Evolutionary conservation across 2,113 vertebrate genomes (phyloP).

Genomic region (Trematomus loennbergii): DNA sequence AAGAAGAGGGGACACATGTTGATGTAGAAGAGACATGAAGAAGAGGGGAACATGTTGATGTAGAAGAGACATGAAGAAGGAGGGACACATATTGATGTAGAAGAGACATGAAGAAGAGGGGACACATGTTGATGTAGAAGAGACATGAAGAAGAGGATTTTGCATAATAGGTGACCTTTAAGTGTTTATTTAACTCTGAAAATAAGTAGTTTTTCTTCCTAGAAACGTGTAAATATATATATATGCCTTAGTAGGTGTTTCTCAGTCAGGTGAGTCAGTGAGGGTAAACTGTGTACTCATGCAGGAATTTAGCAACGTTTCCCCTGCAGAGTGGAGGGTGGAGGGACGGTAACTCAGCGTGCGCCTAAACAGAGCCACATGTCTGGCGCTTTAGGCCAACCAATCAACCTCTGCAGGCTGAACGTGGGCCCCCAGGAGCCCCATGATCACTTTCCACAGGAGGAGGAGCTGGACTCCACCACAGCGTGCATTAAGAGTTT

Average conservation of each 20-base stretch:
- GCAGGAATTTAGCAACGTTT: slow-evolving; percentile 33
- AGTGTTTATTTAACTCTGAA: not conserved
- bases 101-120: too few species aligned
- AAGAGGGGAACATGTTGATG: too few species aligned
- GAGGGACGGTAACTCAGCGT: slow-evolving; percentile 60
- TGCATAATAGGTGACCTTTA: not conserved
- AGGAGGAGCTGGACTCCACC: slow-evolving; percentile 4
- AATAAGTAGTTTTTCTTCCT: not conserved
- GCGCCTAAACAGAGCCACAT: slow-evolving; percentile 77
- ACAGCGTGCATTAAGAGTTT: slow-evolving; percentile 25
- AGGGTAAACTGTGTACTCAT: slow-evolving; percentile 23
- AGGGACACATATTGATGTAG: too few species aligned
- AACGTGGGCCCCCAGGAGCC: slow-evolving; percentile 42
- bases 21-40: too few species aligned
- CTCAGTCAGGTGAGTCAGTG: slow-evolving; percentile 59
- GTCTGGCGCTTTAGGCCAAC: slow-evolving; percentile 47
- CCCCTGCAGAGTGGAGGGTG: slow-evolving; percentile 31
- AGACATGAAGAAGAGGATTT: too few species aligned
- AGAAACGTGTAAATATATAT: not conserved
- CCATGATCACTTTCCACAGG: slow-evolving; percentile 59
- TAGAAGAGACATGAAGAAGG: too few species aligned
- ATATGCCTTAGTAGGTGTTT: not conserved
- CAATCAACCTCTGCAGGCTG: slow-evolving; percentile 39
- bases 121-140: too few species aligned
- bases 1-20: too few species aligned